phyloP scores from a whole-genome alignment of 2,888 invertebrate species.

The Calliopum simillimum region DNA sequence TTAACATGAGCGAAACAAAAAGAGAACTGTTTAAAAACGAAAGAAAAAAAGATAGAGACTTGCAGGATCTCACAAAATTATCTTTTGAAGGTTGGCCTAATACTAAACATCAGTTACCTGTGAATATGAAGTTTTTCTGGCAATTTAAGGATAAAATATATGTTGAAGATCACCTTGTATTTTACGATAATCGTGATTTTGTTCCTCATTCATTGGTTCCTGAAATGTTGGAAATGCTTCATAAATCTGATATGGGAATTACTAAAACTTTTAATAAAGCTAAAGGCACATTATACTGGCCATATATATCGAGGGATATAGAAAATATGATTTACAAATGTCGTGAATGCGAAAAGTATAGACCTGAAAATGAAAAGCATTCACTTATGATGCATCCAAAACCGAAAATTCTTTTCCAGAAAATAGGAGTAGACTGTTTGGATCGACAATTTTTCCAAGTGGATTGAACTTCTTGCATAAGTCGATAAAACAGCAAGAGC shows the following conservation, averaged over 20 bases:
- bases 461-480: slow-evolving; percentile 24
- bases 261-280: slow-evolving; percentile 33
- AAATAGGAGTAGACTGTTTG: slow-evolving; percentile 31
- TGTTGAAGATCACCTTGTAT: slow-evolving; percentile 30
- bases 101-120: slow-evolving; percentile 32
- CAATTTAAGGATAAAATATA: slow-evolving; percentile 33
- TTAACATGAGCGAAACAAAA: slow-evolving; percentile 11
- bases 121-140: slow-evolving; percentile 33
- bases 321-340: slow-evolving; percentile 26
- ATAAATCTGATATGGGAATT: slow-evolving; percentile 36
- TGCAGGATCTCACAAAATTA: slow-evolving; percentile 16
- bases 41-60: slow-evolving; percentile 26
- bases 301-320: neutral
- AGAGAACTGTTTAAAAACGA: no score
- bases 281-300: slow-evolving; percentile 19
- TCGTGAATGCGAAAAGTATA: slow-evolving; percentile 30
- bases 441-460: slow-evolving; percentile 36
- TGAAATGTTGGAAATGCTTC: slow-evolving; percentile 32
- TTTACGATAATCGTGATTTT: slow-evolving; percentile 32
- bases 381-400: slow-evolving; percentile 18
- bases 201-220: slow-evolving; percentile 25
- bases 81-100: slow-evolving; percentile 34
- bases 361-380: slow-evolving; percentile 31
- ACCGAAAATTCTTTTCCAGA: slow-evolving; percentile 20
- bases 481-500: slow-evolving; percentile 28